These are phyloP conservation scores for Hirudinaria manillensis DNA, from an alignment of 2,888 invertebrate genomes.

Conservation along the genomic window DNA sequence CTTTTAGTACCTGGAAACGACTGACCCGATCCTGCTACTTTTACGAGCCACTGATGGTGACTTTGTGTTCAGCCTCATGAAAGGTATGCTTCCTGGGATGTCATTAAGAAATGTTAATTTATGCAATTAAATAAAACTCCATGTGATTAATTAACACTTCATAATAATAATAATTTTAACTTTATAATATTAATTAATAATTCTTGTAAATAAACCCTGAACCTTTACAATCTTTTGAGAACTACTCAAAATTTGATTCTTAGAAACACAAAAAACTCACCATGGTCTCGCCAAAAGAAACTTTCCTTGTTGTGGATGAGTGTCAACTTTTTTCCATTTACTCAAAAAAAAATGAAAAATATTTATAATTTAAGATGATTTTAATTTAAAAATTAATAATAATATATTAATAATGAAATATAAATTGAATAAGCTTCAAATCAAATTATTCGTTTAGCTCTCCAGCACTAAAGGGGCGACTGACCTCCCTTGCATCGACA, in stretches of 20 bases:
- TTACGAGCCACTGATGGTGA: not conserved
- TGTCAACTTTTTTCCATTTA: constrained; percentile 26
- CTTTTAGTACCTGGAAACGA: constrained; percentile 3
- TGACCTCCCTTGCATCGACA: constrained; percentile 99
- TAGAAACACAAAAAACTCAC: not conserved
- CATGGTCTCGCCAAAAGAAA: constrained; percentile 20
- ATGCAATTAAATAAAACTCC: too few relatives aligned
- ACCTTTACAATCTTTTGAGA: too few relatives aligned
- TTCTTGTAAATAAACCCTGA: not conserved
- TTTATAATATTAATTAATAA: too few relatives aligned
- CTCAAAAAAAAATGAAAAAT: not conserved
- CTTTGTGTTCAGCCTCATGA: constrained; percentile 5
- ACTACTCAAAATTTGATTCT: too few relatives aligned
- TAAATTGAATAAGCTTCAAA: not conserved
- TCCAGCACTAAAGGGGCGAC: not conserved
- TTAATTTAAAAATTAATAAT: not conserved
- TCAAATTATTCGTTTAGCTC: not conserved
- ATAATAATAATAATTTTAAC: too few relatives aligned
- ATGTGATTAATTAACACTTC: too few relatives aligned
- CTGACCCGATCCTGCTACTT: constrained; percentile 14
- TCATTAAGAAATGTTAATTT: too few relatives aligned
- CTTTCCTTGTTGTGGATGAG: constrained; percentile 29
- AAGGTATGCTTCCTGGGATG: constrained; percentile 20
- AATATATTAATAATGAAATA: not conserved
- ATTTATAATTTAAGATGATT: not conserved